Evolutionary conservation across 2,888 invertebrate species (phyloP), one percentile per base, ranked within the genome.

Genomic region (Helicoverpa assulta): DNA sequence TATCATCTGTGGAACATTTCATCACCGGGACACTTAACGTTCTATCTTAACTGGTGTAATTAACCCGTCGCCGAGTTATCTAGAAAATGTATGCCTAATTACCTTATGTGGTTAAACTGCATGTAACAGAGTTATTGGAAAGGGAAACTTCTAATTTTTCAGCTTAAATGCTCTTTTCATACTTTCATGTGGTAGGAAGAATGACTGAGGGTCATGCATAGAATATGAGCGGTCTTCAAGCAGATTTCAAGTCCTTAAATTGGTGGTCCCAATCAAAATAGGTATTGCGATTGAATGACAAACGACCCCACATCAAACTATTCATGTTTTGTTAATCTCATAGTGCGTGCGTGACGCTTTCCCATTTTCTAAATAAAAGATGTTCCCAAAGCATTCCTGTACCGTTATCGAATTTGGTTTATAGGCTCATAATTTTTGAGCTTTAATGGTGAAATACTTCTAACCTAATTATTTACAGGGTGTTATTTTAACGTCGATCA

Each of bases 1-100:
- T 84, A 82, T 83, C 81, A 83, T 81, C 80, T 59, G 83, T 73
- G 74, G 83, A 81, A 81, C 82, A 82, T 83, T 78, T 81, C 83
- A 83, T 86, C 85, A 86, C 79, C 63, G 71, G 8, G 40, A 59
- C 83, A 67, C 57, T 77, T 76, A 80, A 76, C 76, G 78, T 85
- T 79, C 84, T 86, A 85, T 85, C 85, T 85, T 85, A 86, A 85
- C 80, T 73, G 64, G 62, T 55, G 81, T 80, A 87, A 88, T 87
- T 88, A 88, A 79, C 78, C 77, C 76, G 80, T 81, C 82, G 76
- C 61, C 54, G 40, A 80, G 73, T 83, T 84, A 85, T 83, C 82
- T 82, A 57, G 77, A 70, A 79, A 81, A 82, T 82, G 77, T 75
- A 67, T 81, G 80, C 73, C 72, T 83, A 80, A 83, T 83, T 82